phyloP scores from a whole-genome alignment of 2,888 invertebrate genomes.

The Troides oblongomaculatus region DNA sequence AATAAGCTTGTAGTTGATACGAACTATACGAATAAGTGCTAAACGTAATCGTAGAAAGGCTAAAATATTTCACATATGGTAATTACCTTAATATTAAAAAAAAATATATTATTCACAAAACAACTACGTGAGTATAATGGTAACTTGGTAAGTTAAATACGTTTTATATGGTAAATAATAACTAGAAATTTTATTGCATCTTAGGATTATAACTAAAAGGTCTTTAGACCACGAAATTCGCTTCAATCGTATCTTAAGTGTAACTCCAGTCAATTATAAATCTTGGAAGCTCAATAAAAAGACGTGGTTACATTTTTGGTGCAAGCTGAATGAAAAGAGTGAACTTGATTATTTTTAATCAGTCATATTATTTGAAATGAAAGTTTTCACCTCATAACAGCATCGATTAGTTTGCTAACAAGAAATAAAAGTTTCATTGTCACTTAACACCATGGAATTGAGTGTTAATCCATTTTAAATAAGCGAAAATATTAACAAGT shows the following conservation, averaged over 20 bases:
- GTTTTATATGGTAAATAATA: not conserved
- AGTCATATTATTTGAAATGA: too few species aligned
- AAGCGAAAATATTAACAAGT: too few species aligned
- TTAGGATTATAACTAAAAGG: not conserved
- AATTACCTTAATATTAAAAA: not conserved
- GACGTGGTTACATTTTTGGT: not conserved
- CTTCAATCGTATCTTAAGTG: not conserved
- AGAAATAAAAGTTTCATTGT: too few species aligned
- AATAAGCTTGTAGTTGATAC: conserved; percentile 25
- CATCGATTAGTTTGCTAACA: too few species aligned
- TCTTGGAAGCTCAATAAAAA: not conserved
- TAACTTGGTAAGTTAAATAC: too few species aligned
- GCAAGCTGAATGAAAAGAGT: too few species aligned
- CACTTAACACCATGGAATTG: too few species aligned
- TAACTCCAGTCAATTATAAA: conserved; percentile 1
- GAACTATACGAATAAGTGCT: conserved; percentile 8
- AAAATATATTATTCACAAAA: not conserved
- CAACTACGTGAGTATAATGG: too few species aligned
- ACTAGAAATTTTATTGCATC: not conserved
- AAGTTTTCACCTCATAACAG: too few species aligned
- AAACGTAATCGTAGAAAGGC: not conserved
- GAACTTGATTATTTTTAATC: too few species aligned
- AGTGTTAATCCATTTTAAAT: too few species aligned
- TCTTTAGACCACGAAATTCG: not conserved
- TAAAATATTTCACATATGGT: conserved; percentile 2